phyloP scores from a whole-genome alignment of 2,113 vertebrate genomes.

The Peucedramus taeniatus region DNA sequence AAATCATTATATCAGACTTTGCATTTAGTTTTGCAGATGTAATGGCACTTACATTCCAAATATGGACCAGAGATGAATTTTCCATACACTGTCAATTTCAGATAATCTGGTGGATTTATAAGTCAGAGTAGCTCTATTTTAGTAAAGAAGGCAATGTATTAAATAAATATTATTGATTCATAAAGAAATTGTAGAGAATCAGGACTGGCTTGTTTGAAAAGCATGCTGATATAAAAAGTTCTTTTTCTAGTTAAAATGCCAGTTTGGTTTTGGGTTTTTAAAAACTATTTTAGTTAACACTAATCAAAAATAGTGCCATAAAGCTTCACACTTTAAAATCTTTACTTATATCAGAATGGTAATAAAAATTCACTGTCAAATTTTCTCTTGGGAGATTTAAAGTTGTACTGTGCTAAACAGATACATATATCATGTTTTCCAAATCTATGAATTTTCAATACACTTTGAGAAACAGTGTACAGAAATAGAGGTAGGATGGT shows the following conservation, averaged over 20 bases:
- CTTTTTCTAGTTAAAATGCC: background rate
- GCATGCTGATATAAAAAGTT: background rate
- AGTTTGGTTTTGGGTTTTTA: background rate
- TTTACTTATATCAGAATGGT: background rate
- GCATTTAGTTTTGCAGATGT: background rate
- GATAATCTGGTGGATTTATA: background rate
- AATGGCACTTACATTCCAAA: background rate
- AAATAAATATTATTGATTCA: background rate
- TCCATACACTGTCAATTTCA: background rate
- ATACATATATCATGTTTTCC: background rate
- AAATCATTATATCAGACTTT: background rate
- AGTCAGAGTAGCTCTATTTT: background rate
- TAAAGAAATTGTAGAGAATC: background rate
- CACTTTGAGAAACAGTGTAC: background rate
- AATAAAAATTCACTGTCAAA: slow-evolving; percentile 7
- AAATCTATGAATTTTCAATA: background rate
- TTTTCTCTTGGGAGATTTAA: background rate
- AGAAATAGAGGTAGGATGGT: background rate
- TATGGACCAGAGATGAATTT: background rate
- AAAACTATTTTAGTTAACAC: background rate
- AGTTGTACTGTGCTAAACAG: background rate
- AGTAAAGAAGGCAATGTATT: background rate
- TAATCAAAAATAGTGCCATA: background rate
- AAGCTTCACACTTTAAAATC: background rate
- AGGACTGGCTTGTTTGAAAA: background rate